Evolutionary conservation across 2,113 vertebrate species (phyloP), one percentile per base, ranked within the genome.

Genomic region (Natator depressus): DNA sequence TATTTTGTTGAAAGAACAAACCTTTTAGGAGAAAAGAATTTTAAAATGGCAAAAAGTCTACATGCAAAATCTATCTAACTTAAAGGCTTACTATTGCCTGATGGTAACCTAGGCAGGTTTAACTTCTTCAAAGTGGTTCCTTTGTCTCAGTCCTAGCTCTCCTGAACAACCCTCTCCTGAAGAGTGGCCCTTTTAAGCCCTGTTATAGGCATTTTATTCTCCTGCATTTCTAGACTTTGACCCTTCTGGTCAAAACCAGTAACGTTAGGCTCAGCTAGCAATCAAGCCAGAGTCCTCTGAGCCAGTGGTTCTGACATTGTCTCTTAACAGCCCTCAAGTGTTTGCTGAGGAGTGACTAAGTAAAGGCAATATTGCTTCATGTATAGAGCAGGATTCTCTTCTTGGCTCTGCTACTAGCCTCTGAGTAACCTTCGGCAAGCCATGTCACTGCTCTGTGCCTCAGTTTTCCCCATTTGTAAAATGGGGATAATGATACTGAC

Each of bases 271-370:
- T 38, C 1, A 6, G 49, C 53, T 53, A 35, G 80, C 81, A 8
- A 20, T 20, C 13, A 38, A 79, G 80, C 4, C 29, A 19, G 9
- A 3, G 11, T 54, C 35, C 55, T 11, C 42, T 53, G 7, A 54
- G 62, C 62, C 24, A 0, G 1, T 3, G 3, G 1, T 29, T 62
- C 22, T n/a, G 6, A 2, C 0, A 81, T 83, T 82, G 9, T 20
- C 35, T 62, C 35, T 2, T 1, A 31, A 47, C 53, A 25, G 6
- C 4, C 5, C 42, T 0, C 0, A 57, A 57, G 4, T 2, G 0
- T 24, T 6, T 57, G 80, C 84, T 53, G 62, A 88, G 31, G 1
- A 1, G 38, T 24, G 31, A 27, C 55, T 57, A 57, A 57, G 55
- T 11, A 57, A 57, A 57, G 5, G 55, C 24, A 57, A 27, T 57